Conservation (phyloP, 2,888 invertebrate genomes). For the Choristoneura rosaceana region DNA sequence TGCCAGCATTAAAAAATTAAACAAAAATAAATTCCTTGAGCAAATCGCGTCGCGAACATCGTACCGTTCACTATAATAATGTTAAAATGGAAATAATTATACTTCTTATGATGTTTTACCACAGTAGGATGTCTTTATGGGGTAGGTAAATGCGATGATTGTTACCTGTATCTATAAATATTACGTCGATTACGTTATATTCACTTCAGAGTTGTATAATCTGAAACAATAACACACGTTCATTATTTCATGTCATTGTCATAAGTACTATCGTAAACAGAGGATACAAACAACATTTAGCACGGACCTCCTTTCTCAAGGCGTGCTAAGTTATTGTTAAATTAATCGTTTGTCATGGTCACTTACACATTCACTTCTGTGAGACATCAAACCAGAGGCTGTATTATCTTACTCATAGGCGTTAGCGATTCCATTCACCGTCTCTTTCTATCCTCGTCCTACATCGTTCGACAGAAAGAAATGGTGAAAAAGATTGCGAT, state of each 20-base stretch:
- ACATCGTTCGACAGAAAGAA: too few relatives aligned
- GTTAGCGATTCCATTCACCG: too few relatives aligned
- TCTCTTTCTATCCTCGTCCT: too few relatives aligned
- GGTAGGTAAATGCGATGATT: conserved; percentile 44
- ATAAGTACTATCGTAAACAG: neutral
- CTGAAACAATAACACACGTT: conserved; percentile 40
- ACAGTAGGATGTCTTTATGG: conserved; percentile 30
- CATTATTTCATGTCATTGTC: neutral
- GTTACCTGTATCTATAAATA: conserved; percentile 79
- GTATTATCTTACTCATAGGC: too few relatives aligned
- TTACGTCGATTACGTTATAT: conserved; percentile 43
- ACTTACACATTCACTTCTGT: too few relatives aligned
- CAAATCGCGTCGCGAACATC: conserved; percentile 45
- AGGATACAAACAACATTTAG: neutral
- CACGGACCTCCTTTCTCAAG: too few relatives aligned
- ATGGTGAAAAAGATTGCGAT: too few relatives aligned
- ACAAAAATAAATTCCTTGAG: conserved; percentile 47
- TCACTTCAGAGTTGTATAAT: conserved; percentile 35
- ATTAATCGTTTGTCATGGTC: too few relatives aligned
- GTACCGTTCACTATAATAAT: conserved; percentile 5
- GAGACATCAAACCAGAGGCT: too few relatives aligned
- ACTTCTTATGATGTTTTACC: conserved; percentile 20
- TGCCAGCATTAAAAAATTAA: conserved; percentile 45
- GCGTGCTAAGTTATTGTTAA: too few relatives aligned
- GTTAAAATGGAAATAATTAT: conserved; percentile 33